phyloP scores from a whole-genome alignment of 2,797 vertebrate species.

The Artibeus jamaicensis region DNA sequence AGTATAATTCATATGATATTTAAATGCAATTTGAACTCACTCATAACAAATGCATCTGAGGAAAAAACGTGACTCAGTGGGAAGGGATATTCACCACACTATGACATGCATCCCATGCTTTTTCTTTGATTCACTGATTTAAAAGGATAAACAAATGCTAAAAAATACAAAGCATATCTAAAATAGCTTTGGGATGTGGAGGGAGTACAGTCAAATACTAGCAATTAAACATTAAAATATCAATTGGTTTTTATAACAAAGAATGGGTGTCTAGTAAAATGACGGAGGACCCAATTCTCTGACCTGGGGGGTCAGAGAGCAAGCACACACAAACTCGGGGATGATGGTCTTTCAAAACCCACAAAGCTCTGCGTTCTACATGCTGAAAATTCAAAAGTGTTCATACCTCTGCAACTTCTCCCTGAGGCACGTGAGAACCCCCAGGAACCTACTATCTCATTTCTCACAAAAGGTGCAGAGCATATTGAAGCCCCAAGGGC shows the following conservation, averaged over 20 bases:
- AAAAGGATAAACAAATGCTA: neutral
- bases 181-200: neutral
- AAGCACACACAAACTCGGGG: constrained; percentile 27
- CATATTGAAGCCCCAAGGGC: neutral
- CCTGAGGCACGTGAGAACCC: neutral
- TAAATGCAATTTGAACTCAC: neutral
- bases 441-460: neutral
- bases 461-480: neutral
- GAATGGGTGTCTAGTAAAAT: constrained; percentile 8
- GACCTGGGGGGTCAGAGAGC: neutral
- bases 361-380: neutral
- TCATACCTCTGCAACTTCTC: neutral
- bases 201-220: neutral
- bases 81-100: neutral
- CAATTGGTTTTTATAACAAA: constrained; percentile 14
- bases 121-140: neutral
- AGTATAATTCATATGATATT: neutral
- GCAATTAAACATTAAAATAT: neutral
- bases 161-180: neutral
- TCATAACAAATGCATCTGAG: neutral
- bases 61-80: neutral
- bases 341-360: constrained; percentile 6
- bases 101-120: neutral
- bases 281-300: constrained; percentile 21
- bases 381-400: constrained; percentile 39